Evolutionary conservation across 2,888 invertebrate species (phyloP).

Genomic region (Coelinius sp.): DNA sequence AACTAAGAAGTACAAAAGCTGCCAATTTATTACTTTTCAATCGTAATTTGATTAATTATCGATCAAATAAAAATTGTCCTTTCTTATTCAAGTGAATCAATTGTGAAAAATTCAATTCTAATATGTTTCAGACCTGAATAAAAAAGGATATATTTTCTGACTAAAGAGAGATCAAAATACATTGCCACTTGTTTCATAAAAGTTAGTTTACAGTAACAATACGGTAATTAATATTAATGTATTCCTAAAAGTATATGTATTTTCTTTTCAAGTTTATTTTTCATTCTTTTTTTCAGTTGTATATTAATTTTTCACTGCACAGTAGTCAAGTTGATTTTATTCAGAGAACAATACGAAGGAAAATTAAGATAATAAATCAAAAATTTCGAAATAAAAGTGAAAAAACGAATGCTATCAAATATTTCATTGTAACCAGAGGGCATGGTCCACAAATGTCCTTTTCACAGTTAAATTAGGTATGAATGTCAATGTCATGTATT

Average conservation of each 20-base stretch:
- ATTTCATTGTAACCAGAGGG: conserved; percentile 30
- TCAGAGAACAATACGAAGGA: conserved; percentile 24
- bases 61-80: conserved; percentile 21
- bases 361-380: conserved; percentile 21
- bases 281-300: conserved; percentile 53
- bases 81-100: conserved; percentile 5
- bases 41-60: conserved; percentile 17
- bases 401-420: conserved; percentile 2
- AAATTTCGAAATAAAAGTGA: neutral
- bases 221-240: conserved; percentile 66
- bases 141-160: conserved; percentile 76
- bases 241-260: conserved; percentile 52
- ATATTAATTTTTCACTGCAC: conserved; percentile 59
- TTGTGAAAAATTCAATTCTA: conserved; percentile 36
- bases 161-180: conserved; percentile 82
- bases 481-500: conserved; percentile 1
- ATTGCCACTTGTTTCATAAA: conserved; percentile 76
- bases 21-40: conserved; percentile 59
- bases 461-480: neutral
- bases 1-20: conserved; percentile 66
- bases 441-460: conserved; percentile 15
- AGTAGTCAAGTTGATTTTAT: conserved; percentile 62
- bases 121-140: conserved; percentile 62
- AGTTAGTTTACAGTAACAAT: conserved; percentile 68
- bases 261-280: conserved; percentile 37